These are phyloP conservation scores for Gracilinanus agilis DNA, from an alignment of 2,113 vertebrate genomes.

Conservation along the genomic window DNA sequence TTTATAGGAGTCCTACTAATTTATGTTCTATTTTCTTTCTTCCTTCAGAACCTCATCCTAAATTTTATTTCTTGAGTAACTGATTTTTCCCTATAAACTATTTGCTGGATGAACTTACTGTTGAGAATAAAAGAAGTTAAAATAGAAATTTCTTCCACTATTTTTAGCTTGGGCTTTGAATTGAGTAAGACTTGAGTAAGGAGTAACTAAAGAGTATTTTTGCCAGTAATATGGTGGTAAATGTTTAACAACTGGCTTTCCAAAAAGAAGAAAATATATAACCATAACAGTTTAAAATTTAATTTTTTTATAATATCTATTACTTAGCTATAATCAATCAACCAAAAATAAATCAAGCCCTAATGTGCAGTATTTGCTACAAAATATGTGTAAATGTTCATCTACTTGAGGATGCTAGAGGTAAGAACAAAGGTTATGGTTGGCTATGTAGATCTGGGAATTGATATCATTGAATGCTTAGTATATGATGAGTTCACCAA, in stretches of 20 bases:
- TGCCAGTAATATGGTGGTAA: background rate
- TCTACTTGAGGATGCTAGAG: background rate
- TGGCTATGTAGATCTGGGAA: background rate
- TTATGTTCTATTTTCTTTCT: background rate
- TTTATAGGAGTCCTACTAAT: background rate
- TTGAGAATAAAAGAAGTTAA: background rate
- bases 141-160: background rate
- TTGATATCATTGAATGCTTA: background rate
- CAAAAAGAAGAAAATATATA: background rate
- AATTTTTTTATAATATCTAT: background rate
- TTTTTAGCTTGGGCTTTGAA: background rate
- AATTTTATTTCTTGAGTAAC: background rate
- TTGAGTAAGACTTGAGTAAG: background rate
- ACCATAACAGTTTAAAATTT: background rate
- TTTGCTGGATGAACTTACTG: background rate
- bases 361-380: background rate
- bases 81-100: background rate
- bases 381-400: background rate
- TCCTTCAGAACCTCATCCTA: background rate
- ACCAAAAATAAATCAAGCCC: background rate
- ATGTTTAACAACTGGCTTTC: too few species aligned
- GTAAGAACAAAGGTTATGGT: background rate
- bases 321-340: background rate
- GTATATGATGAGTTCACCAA: background rate
- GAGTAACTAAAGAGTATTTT: background rate